Evolutionary conservation across 2,113 vertebrate species (phyloP).

Genomic region (Oncorhynchus kisutch): DNA sequence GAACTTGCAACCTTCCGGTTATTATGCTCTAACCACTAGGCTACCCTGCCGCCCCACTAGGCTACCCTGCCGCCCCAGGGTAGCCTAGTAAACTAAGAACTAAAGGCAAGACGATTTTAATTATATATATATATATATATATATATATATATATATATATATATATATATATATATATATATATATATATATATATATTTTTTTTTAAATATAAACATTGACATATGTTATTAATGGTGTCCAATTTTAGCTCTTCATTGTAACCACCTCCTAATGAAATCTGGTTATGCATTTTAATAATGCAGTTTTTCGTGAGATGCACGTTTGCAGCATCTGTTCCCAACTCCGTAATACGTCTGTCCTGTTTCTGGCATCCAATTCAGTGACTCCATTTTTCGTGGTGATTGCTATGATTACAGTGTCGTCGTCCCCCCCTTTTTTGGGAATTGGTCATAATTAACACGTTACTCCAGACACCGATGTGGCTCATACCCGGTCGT

Average conservation of each 20-base stretch:
- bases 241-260: not conserved
- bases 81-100: too few species aligned
- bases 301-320: not conserved
- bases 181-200: not conserved
- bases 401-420: not conserved
- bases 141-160: not conserved
- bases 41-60: too few species aligned
- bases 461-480: too few species aligned
- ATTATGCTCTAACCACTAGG: too few species aligned
- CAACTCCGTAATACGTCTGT: too few species aligned
- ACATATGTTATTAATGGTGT: not conserved
- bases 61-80: too few species aligned
- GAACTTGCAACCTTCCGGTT: too few species aligned
- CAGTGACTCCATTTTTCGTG: not conserved
- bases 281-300: not conserved
- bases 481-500: slow-evolving; percentile 17
- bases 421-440: too few species aligned
- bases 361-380: not conserved
- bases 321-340: not conserved
- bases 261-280: not conserved
- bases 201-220: not conserved
- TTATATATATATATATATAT: too few species aligned
- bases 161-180: not conserved
- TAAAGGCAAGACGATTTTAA: not conserved
- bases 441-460: too few species aligned